These are phyloP conservation scores for Galerucella pusilla DNA, from an alignment of 2,888 invertebrate species.

Conservation along the genomic window DNA sequence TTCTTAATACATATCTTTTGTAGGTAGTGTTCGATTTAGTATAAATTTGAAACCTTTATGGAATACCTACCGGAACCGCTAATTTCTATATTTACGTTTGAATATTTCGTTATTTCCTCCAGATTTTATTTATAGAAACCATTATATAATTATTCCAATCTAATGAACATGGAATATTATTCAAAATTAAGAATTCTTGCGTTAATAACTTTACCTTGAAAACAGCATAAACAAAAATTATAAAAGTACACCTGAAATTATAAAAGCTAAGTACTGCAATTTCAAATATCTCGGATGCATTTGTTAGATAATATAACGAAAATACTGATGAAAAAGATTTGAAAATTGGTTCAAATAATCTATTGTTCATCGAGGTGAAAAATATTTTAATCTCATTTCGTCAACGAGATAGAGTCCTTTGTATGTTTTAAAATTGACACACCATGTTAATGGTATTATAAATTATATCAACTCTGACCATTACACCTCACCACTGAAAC, in stretches of 20 bases:
- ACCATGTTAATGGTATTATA: no score
- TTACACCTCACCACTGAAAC: no score
- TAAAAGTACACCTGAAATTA: neutral
- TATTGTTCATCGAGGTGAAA: no score
- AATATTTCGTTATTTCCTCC: neutral
- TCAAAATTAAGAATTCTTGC: neutral
- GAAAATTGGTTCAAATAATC: no score
- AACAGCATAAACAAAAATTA: neutral
- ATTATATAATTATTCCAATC: neutral
- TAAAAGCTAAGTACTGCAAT: neutral
- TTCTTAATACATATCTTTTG: no score
- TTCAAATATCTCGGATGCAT: neutral
- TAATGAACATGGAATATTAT: neutral
- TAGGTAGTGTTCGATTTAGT: no score
- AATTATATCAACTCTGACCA: no score
- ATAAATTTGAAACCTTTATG: no score
- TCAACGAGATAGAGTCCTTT: no score
- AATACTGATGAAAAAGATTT: no score
- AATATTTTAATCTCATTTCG: no score
- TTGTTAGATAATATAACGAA: neutral
- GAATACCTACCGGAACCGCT: neutral
- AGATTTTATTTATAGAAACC: neutral
- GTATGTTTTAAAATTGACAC: no score
- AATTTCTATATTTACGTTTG: neutral
- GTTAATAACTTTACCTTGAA: neutral